Conservation (phyloP, 1,140 invertebrate genomes). For the Scaptomyza pallida region DNA sequence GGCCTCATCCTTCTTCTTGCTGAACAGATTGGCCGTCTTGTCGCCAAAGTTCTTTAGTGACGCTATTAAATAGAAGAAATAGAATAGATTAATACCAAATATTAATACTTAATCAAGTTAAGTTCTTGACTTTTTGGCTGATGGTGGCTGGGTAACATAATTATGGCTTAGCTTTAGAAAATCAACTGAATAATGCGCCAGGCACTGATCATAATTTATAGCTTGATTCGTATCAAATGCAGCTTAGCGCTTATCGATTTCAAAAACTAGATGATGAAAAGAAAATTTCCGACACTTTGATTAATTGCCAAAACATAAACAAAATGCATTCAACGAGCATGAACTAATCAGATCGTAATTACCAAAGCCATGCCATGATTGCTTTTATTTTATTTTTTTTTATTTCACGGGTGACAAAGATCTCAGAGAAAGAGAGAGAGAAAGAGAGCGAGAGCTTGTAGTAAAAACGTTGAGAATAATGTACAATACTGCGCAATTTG, state of each 20-base stretch:
- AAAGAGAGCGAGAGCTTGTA: too few relatives aligned
- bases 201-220: conserved; percentile 63
- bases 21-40: conserved; percentile 87
- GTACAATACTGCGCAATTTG: conserved; percentile 37
- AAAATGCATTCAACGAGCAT: conserved; percentile 31
- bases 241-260: conserved; percentile 26
- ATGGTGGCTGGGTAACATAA: conserved; percentile 65
- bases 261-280: conserved; percentile 7
- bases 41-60: conserved; percentile 87
- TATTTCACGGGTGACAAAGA: conserved; percentile 14
- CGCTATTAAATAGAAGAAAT: conserved; percentile 73
- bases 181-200: conserved; percentile 54
- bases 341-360: conserved; percentile 34
- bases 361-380: conserved; percentile 13
- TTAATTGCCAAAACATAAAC: conserved; percentile 75
- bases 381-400: neutral
- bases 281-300: conserved; percentile 44
- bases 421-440: conserved; percentile 2
- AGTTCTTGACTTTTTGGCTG: conserved; percentile 46
- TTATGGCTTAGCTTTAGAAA: conserved; percentile 41
- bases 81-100: conserved; percentile 2
- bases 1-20: conserved; percentile 87
- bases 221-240: conserved; percentile 43
- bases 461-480: too few relatives aligned
- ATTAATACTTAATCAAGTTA: neutral